These are phyloP conservation scores for Philypnodon macrostomus DNA, from an alignment of 2,797 vertebrate species.

Conservation along the genomic window DNA sequence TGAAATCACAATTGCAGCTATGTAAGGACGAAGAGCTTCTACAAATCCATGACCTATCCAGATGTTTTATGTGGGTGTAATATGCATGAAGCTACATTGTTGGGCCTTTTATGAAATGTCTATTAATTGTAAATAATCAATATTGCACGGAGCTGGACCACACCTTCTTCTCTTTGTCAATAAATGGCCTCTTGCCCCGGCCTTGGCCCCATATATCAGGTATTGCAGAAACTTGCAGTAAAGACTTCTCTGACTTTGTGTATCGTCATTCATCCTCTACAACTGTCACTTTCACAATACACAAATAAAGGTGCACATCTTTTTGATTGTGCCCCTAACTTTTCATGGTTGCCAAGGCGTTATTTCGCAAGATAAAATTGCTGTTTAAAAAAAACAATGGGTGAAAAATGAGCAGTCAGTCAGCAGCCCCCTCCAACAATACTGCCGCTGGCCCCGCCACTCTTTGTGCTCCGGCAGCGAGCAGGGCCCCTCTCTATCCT, in stretches of 20 bases:
- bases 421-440: constrained; percentile 70
- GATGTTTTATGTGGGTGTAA: neutral
- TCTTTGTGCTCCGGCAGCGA: constrained; percentile 73
- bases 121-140: constrained; percentile 9
- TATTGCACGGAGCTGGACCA: constrained; percentile 1
- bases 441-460: constrained; percentile 66
- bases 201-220: neutral
- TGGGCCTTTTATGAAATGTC: constrained; percentile 1
- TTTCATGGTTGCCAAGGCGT: constrained; percentile 67
- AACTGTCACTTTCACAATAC: constrained; percentile 1
- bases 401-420: constrained; percentile 68
- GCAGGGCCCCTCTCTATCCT: constrained; percentile 75
- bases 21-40: too few relatives aligned
- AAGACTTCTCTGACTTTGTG: neutral
- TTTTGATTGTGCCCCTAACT: constrained; percentile 24
- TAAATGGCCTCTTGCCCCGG: constrained; percentile 12
- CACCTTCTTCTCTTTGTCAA: constrained; percentile 5
- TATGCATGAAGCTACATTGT: constrained; percentile 2
- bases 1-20: too few relatives aligned
- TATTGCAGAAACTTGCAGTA: neutral
- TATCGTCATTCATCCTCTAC: constrained; percentile 3
- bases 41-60: too few relatives aligned
- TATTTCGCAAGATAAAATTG: constrained; percentile 74
- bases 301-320: constrained; percentile 7
- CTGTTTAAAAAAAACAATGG: constrained; percentile 69